Conservation (phyloP, 2,888 invertebrate species). For the Stenolophus ochropezus region DNA sequence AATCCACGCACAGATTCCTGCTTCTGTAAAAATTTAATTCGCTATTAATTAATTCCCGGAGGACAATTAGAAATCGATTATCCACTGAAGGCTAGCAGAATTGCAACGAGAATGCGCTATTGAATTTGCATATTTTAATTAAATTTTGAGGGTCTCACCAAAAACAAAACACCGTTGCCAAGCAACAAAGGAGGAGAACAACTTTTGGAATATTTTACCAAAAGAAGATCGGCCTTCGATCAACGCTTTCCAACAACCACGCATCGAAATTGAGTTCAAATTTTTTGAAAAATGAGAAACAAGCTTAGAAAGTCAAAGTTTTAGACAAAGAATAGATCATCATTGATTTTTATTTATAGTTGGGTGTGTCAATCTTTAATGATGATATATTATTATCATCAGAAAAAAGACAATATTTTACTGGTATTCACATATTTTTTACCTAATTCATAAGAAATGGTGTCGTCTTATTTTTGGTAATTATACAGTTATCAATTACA, state of each 20-base stretch:
- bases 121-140: constrained; percentile 10
- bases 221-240: constrained; percentile 18
- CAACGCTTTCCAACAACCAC: neutral
- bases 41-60: neutral
- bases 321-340: too few relatives aligned
- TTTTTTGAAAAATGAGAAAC: neutral
- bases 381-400: too few relatives aligned
- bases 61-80: neutral
- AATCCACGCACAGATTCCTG: neutral
- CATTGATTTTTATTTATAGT: too few relatives aligned
- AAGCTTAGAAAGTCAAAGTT: too few relatives aligned
- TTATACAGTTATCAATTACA: too few relatives aligned
- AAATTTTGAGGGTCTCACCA: neutral
- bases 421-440: too few relatives aligned
- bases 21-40: neutral
- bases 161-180: neutral
- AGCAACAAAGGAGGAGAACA: neutral
- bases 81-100: neutral
- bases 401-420: too few relatives aligned
- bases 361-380: too few relatives aligned
- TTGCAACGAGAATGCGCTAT: neutral
- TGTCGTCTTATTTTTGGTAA: too few relatives aligned
- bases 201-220: constrained; percentile 27
- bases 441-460: too few relatives aligned
- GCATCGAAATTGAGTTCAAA: constrained; percentile 6